phyloP scores from a whole-genome alignment of 35 echinoderm and acorn worm species.

The Acanthaster planci region DNA sequence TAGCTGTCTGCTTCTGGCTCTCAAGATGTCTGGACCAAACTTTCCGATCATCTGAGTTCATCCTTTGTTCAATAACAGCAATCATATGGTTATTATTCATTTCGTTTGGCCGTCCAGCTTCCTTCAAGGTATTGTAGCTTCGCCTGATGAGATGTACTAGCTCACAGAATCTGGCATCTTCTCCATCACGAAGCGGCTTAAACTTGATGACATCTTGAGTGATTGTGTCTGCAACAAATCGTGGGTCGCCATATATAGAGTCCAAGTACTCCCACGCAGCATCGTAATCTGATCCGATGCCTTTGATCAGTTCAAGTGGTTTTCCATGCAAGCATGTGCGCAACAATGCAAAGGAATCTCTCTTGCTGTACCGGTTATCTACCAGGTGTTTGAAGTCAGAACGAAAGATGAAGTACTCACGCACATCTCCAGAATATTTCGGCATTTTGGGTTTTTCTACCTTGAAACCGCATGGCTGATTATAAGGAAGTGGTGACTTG shows the following conservation, averaged over 20 bases:
- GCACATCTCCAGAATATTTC: slow-evolving; percentile 64
- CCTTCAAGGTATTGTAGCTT: slow-evolving; percentile 60
- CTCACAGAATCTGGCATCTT: slow-evolving; percentile 78
- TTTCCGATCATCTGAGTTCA: slow-evolving; percentile 53
- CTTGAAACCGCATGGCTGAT: slow-evolving; percentile 19
- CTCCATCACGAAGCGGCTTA: slow-evolving; percentile 46
- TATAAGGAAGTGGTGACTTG: no score
- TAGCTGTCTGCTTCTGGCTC: background rate
- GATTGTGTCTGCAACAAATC: slow-evolving; percentile 57
- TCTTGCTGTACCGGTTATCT: slow-evolving; percentile 1
- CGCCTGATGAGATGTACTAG: slow-evolving; percentile 56
- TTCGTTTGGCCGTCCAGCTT: slow-evolving; percentile 45
- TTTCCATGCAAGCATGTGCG: slow-evolving; percentile 54
- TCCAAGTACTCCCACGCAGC: slow-evolving; percentile 65
- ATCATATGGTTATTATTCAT: slow-evolving; percentile 65
- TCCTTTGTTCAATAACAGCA: slow-evolving; percentile 66
- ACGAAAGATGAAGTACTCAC: slow-evolving; percentile 67
- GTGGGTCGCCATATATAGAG: slow-evolving; percentile 65
- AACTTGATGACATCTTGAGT: slow-evolving; percentile 60
- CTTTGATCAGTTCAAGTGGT: slow-evolving; percentile 58
- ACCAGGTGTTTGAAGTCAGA: slow-evolving; percentile 63
- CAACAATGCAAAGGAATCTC: slow-evolving; percentile 54
- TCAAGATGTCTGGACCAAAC: slow-evolving; percentile 48
- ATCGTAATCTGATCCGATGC: slow-evolving; percentile 53
- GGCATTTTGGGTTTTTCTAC: slow-evolving; percentile 77